phyloP scores from a whole-genome alignment of 2,797 vertebrate genomes.

The Channallabes apus region DNA sequence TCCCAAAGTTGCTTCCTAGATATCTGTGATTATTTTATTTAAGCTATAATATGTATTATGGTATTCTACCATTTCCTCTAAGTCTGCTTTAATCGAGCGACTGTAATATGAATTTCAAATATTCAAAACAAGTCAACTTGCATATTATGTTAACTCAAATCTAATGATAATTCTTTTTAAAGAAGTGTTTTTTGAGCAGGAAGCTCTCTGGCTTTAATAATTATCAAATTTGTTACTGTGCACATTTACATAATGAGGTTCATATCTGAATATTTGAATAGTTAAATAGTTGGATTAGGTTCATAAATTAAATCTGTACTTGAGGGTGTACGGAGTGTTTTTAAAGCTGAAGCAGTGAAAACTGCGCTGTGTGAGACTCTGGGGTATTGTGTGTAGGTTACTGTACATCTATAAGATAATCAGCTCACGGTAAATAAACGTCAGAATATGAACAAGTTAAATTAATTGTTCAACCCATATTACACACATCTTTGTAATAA shows the following conservation, averaged over 20 bases:
- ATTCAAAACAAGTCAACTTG: not conserved
- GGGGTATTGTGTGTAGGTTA: not conserved
- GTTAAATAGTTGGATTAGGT: not conserved
- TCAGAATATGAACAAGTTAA: not conserved
- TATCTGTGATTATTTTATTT: not conserved
- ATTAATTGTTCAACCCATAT: not conserved
- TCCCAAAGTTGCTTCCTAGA: not conserved
- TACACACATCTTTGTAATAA: not conserved
- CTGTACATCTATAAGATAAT: not conserved
- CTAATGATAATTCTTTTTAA: not conserved
- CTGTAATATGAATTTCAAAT: not conserved
- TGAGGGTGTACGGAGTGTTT: not conserved
- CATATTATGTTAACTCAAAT: not conserved
- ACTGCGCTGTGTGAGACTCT: no score
- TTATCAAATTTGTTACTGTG: not conserved
- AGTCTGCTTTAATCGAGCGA: not conserved
- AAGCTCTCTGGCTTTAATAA: not conserved
- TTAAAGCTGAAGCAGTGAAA: not conserved
- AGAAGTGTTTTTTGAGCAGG: not conserved
- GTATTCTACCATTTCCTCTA: not conserved
- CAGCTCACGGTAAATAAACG: not conserved
- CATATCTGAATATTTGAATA: slow-evolving; percentile 7
- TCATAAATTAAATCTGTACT: not conserved
- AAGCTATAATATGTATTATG: not conserved
- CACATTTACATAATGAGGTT: slow-evolving; percentile 15